Evolutionary conservation across 1,140 invertebrate genomes (phyloP), one percentile per base, ranked within the genome.

Genomic region (Brachionus rotundiformis): DNA sequence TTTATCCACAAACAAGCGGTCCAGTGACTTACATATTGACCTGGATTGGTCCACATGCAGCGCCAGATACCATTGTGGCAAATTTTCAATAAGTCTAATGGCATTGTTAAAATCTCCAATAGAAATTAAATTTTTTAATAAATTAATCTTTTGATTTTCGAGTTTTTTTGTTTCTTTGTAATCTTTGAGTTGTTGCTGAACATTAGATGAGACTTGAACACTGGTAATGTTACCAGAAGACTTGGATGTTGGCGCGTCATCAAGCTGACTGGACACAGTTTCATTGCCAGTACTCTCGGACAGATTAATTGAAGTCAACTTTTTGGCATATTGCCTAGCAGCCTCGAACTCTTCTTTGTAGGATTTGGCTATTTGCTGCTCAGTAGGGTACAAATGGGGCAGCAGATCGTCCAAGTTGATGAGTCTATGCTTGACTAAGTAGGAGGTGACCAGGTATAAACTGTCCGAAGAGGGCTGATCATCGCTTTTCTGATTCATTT

Each of bases 91-190:
- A 41, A 98, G 89, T 68, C 90, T 89, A 77, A 92, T 89, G 7
- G 94, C 94, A 85, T 93, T 92, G 10, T 92, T 90, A 95, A 95
- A 98, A 84, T 94, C 94, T 19, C 94, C 95, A 83, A 98, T 91
- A 84, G 92, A 91, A 3, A 98, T 86, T 3, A 98, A 86, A 1
- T 94, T 94, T 86, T 96, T 93, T 85, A 93, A 93, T 4, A 99
- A 88, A 44, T 94, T 93, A 84, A 98, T 91, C 87, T 98, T 98
- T 88, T 98, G 96, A 89, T 99, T 98, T 63, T 83, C 41, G 19
- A 65, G 33, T 29, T 63, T 41, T 63, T 39, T 49, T 39, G 29
- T 19, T 19, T 68, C 61, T 44, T 73, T 81, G 65, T 36, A 13
- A 16, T 82, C 65, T 27, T 49, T 71, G 59, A 59, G 19, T 63